A percentile compares a stretch with the other conserved stretches of the same genome.
Conservation (phyloP, 2,113 vertebrate species). For the Lucifuga dentata region DNA sequence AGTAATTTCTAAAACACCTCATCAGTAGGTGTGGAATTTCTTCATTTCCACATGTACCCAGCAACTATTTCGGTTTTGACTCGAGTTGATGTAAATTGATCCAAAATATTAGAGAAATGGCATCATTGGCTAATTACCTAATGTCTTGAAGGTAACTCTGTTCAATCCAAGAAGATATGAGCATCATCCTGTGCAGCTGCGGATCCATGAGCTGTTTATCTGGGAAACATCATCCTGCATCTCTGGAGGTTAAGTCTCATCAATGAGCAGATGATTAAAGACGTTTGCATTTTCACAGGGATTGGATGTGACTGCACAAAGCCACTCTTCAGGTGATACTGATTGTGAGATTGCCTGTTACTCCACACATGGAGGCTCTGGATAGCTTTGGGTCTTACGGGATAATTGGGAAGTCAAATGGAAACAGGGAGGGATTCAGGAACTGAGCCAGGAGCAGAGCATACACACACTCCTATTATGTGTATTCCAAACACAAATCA, state of each 20-base stretch:
- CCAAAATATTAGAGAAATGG: too few species aligned
- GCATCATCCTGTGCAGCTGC: too few species aligned
- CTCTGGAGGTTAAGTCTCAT: background rate
- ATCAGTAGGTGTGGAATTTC: slow-evolving; percentile 12
- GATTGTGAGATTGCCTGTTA: slow-evolving; percentile 25
- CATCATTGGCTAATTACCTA: too few species aligned
- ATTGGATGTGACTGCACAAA: slow-evolving; percentile 21
- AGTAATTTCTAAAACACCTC: slow-evolving; percentile 13
- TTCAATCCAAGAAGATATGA: too few species aligned
- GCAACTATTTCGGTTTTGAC: slow-evolving; percentile 1
- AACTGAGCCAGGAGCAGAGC: slow-evolving; percentile 29
- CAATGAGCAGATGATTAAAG: slow-evolving; percentile 19
- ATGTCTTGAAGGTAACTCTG: too few species aligned
- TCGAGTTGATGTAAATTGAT: too few species aligned
- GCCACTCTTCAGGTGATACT: slow-evolving; percentile 24
- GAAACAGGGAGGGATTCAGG: slow-evolving; percentile 29
- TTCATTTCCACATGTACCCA: slow-evolving; percentile 20
- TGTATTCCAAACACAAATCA: slow-evolving; percentile 33
- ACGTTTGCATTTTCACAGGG: slow-evolving; percentile 14
- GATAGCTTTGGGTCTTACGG: slow-evolving; percentile 8
- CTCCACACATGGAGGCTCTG: slow-evolving; percentile 27
- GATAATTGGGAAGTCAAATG: slow-evolving; percentile 38
- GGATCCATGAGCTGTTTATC: slow-evolving; percentile 4
- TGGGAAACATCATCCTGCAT: background rate
- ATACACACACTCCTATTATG: slow-evolving; percentile 20